Evolutionary conservation across 2,888 invertebrate genomes (phyloP).

Genomic region (Dorcus parallelipipedus): DNA sequence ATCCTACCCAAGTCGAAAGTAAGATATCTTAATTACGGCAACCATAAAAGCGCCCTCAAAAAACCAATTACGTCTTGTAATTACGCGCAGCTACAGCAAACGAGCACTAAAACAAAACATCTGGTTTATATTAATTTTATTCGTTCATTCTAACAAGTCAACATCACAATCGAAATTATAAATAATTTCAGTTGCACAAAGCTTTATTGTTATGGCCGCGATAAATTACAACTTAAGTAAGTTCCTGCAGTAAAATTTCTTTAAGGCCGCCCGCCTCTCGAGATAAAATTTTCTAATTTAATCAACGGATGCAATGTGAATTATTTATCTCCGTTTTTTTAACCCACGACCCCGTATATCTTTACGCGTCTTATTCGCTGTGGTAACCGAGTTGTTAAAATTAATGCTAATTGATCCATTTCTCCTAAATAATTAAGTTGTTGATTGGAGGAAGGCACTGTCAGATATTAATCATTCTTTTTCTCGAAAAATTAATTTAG

Average conservation of each 20-base stretch:
- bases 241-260: no score
- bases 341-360: not conserved
- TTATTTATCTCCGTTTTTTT: not conserved
- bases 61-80: no score
- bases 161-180: not conserved
- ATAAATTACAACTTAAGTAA: not conserved
- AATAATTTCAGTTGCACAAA: not conserved
- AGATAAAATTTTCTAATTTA: no score
- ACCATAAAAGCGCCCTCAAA: no score
- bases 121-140: not conserved
- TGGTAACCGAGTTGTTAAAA: not conserved
- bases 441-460: not conserved
- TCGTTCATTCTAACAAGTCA: not conserved
- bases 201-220: not conserved
- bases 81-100: no score
- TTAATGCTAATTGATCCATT: conserved; percentile 1
- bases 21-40: no score
- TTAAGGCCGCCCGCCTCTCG: no score
- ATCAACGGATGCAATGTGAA: no score
- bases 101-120: not conserved
- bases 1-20: no score
- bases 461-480: no score
- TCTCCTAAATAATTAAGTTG: not conserved
- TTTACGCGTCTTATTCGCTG: not conserved
- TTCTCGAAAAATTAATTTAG: no score